Conservation (phyloP, 1,140 invertebrate genomes). For the Brachystomella parvula region DNA sequence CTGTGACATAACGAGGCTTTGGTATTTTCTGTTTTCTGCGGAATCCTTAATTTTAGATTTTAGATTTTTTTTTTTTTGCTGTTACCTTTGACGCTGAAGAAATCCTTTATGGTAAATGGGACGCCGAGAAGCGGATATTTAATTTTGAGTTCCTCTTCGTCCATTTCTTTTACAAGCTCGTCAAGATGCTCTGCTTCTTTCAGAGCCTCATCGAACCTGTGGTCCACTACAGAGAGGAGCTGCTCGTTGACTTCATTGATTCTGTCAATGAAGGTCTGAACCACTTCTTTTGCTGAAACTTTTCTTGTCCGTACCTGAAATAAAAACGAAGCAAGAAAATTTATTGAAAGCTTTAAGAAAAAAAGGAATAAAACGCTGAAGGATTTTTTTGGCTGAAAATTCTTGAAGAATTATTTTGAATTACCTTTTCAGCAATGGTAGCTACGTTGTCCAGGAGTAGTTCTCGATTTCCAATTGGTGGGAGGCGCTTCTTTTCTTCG, state of each 20-base stretch:
- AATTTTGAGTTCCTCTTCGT: slow-evolving; percentile 51
- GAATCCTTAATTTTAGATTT: too few relatives aligned
- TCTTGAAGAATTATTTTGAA: background rate
- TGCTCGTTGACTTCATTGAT: slow-evolving; percentile 70
- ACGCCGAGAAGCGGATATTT: slow-evolving; percentile 74
- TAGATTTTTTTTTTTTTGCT: too few relatives aligned
- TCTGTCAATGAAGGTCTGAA: slow-evolving; percentile 68
- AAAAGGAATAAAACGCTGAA: background rate
- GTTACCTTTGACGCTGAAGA: slow-evolving; percentile 56
- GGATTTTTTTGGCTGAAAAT: background rate
- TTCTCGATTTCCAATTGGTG: slow-evolving; percentile 29
- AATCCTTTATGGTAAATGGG: slow-evolving; percentile 79
- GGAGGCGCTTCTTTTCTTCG: slow-evolving; percentile 26
- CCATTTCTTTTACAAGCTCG: slow-evolving; percentile 55
- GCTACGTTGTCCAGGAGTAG: slow-evolving; percentile 19
- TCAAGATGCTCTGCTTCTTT: slow-evolving; percentile 65
- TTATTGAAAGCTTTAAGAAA: background rate
- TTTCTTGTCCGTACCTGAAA: slow-evolving; percentile 42
- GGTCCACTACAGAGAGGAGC: slow-evolving; percentile 71
- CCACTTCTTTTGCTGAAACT: slow-evolving; percentile 65
- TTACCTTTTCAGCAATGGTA: slow-evolving; percentile 35
- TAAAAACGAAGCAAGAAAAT: background rate
- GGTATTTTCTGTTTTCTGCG: too few relatives aligned
- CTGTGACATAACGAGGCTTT: too few relatives aligned
- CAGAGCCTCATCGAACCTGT: slow-evolving; percentile 65